Conservation (phyloP, 2,888 invertebrate genomes). For the Pemphredon lugubris region DNA sequence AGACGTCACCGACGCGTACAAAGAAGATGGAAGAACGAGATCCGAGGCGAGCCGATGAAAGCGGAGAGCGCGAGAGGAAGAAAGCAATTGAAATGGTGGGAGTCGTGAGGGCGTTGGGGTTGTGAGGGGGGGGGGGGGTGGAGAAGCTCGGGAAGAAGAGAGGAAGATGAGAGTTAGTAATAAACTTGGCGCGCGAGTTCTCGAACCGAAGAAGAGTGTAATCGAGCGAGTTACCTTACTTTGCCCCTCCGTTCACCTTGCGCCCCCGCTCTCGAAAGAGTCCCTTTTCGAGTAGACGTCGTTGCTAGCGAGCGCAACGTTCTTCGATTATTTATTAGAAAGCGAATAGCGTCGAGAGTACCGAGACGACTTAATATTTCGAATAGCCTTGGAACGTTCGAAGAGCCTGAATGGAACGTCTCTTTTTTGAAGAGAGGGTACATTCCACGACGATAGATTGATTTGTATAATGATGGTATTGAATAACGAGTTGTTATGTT, state of each 20-base stretch:
- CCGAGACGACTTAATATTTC: constrained; percentile 70
- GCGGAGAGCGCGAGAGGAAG: constrained; percentile 18
- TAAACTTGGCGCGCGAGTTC: constrained; percentile 70
- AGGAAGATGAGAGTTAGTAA: constrained; percentile 64
- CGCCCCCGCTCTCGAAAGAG: constrained; percentile 37
- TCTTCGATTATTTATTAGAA: constrained; percentile 69
- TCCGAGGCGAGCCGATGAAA: constrained; percentile 21
- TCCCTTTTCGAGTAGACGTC: constrained; percentile 19
- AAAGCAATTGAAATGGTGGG: constrained; percentile 1
- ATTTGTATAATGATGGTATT: no score
- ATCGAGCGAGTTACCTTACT: constrained; percentile 70
- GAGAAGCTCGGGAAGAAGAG: constrained; percentile 22
- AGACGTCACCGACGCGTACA: constrained; percentile 36
- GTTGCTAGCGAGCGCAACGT: constrained; percentile 65
- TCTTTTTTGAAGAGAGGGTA: no score
- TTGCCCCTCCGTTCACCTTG: constrained; percentile 52
- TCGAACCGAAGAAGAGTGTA: constrained; percentile 72
- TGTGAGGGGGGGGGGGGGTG: no score
- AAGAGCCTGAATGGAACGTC: constrained; percentile 26
- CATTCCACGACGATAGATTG: no score
- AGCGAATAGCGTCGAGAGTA: constrained; percentile 43
- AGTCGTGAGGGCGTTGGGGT: no score
- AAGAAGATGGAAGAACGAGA: constrained; percentile 22
- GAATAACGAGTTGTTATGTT: no score
- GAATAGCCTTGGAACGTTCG: no score